Base-by-base conservation (phyloP, 2,797 vertebrate species). In the Acanthiza pusilla region DNA sequence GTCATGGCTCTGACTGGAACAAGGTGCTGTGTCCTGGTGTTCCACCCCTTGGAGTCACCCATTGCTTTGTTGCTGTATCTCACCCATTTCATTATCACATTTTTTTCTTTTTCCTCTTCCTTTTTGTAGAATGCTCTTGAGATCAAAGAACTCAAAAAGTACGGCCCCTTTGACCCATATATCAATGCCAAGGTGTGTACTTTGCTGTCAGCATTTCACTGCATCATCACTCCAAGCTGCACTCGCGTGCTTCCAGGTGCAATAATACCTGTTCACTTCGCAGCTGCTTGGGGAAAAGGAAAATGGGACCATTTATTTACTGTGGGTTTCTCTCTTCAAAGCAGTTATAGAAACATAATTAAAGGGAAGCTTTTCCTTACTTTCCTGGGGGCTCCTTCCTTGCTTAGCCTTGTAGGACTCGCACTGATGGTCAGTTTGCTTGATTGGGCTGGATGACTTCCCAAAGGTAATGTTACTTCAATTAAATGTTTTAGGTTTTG, bases 101-200 rank as follows among this genome's bases (percentile, higher is more conserved):
- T 98, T 97, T 97, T 98, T 98, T 96, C 93, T 98, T 97, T 98
- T 98, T 98, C 98, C 98, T 98, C 97, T 99, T 96, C 98, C 98
- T 98, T 98, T 98, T 98, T 98, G 97, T 99, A 99, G 99, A 99
- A 98, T 98, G 98, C 98, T 99, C 98, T 99, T 99, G 99, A 99
- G 97, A 98, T 98, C 98, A 99, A 98, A 99, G 99, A 99, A 98
- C 98, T 99, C 98, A 99, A 99, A 99, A 99, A 99, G 98, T 99
- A 99, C 98, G 99, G 99, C 98, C 99, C 99, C 97, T 99, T 99
- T 99, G 99, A 99, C 98, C 99, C 99, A 97, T 99, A 99, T 99
- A 99, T 99, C 99, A 99, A 99, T 98, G 99, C 99, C 98, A 99
- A 99, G 99, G 99, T 99, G 99, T 99, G 99, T 99, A 99, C 98